Conservation (phyloP, 1,140 invertebrate species). For the Drosophila kohkoa region DNA sequence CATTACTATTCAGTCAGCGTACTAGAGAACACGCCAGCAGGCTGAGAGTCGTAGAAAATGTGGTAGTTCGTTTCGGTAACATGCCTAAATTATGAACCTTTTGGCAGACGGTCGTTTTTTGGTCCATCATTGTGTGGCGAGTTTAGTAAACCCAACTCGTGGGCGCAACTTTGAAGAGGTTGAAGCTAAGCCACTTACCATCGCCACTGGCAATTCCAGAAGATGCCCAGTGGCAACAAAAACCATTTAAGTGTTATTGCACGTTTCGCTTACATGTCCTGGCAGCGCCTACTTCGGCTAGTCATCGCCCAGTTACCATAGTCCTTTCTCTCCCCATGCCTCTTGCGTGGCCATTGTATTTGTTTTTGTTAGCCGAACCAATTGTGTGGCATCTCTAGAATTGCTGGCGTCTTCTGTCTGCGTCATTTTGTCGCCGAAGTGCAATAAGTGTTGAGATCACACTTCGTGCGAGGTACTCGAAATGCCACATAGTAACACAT, state of each 20-base stretch:
- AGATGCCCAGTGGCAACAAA: slow-evolving; percentile 35
- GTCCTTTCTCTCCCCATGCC: background rate
- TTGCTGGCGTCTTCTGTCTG: slow-evolving; percentile 2
- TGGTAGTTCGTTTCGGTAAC: slow-evolving; percentile 38
- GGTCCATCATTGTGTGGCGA: slow-evolving; percentile 10
- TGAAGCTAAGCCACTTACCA: slow-evolving; percentile 36
- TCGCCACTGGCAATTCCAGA: slow-evolving; percentile 29
- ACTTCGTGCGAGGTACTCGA: slow-evolving; percentile 5
- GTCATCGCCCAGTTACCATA: background rate
- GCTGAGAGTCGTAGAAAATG: slow-evolving; percentile 15
- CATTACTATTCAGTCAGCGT: slow-evolving; percentile 61
- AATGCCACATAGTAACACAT: background rate
- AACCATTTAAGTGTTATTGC: slow-evolving; percentile 63
- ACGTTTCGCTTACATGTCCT: slow-evolving; percentile 59
- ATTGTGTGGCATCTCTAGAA: slow-evolving; percentile 15
- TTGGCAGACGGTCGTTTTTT: background rate
- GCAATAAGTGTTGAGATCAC: slow-evolving; percentile 56
- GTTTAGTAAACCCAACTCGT: slow-evolving; percentile 20
- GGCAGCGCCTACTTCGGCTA: slow-evolving; percentile 27
- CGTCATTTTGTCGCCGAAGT: slow-evolving; percentile 51
- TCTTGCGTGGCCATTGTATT: slow-evolving; percentile 7
- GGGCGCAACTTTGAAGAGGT: slow-evolving; percentile 15
- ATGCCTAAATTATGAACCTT: slow-evolving; percentile 41
- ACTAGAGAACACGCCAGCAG: background rate
- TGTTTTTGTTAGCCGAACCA: slow-evolving; percentile 31